phyloP scores from a whole-genome alignment of 2,113 vertebrate genomes.

The Pelecanoides urinatrix region DNA sequence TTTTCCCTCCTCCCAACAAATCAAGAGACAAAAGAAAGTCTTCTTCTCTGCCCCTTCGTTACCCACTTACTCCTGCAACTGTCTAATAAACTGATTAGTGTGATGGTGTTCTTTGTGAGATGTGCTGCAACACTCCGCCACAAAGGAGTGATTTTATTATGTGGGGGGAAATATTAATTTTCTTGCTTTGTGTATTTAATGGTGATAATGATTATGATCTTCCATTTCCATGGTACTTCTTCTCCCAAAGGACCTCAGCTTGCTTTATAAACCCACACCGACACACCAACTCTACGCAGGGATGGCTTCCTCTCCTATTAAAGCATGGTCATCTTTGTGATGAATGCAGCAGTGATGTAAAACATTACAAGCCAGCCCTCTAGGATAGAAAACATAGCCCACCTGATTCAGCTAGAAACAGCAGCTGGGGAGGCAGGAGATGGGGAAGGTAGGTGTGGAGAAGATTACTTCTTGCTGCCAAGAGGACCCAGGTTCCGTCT shows the following conservation, averaged over 20 bases:
- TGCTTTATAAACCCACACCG: not conserved
- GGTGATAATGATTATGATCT: not conserved
- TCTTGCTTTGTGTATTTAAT: not conserved
- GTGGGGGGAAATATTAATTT: not conserved
- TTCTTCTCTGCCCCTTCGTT: not conserved
- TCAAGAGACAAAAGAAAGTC: not conserved
- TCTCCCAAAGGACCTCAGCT: not conserved
- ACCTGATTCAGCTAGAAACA: not conserved
- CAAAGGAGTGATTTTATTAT: not conserved
- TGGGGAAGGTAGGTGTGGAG: too few species aligned
- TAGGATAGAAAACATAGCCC: not conserved
- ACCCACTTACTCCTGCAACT: not conserved
- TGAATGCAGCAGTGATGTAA: not conserved
- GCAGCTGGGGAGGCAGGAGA: not conserved
- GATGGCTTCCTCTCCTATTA: not conserved
- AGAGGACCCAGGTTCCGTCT: not conserved
- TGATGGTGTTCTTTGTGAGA: not conserved
- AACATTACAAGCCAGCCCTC: not conserved
- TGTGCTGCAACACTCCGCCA: not conserved
- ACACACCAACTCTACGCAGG: accelerated
- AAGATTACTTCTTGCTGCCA: not conserved
- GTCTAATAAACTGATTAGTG: not conserved
- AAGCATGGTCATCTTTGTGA: accelerated
- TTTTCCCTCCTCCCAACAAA: not conserved
- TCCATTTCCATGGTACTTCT: not conserved